A percentile compares a stretch with the other conserved stretches of the same genome.
These are phyloP conservation scores for Nixonia krombeini DNA, from an alignment of 1,140 invertebrate genomes.

Conservation along the genomic window DNA sequence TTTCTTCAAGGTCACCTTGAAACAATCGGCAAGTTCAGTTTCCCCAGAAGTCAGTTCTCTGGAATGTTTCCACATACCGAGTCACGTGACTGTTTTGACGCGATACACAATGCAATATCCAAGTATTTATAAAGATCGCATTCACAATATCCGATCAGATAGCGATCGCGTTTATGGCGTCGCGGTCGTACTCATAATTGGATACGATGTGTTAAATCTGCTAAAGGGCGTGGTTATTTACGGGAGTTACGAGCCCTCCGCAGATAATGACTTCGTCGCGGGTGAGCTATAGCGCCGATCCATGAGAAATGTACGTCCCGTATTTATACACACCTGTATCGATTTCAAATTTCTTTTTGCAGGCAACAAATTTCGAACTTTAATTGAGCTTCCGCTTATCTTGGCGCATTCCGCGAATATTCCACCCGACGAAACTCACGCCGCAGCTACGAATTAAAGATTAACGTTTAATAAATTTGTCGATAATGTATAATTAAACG, in stretches of 20 bases:
- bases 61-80: no score
- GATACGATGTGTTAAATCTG: constrained; percentile 61
- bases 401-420: not conserved
- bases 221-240: constrained; percentile 50
- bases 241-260: constrained; percentile 52
- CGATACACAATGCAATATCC: no score
- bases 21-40: no score
- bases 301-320: not conserved
- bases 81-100: no score
- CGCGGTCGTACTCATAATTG: constrained; percentile 50
- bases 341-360: not conserved
- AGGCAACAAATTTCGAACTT: constrained; percentile 11
- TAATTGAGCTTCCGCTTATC: not conserved
- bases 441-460: no score
- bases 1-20: no score
- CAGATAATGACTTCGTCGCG: constrained; percentile 55
- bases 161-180: constrained; percentile 14
- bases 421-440: not conserved
- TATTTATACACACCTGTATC: not conserved
- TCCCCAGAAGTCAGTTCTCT: no score
- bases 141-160: constrained; percentile 7
- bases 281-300: constrained; percentile 19
- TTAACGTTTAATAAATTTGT: no score
- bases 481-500: no score
- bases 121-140: not conserved